A percentile compares a stretch with the other conserved stretches of the same genome.
Conservation (phyloP, 2,888 invertebrate species). For the Archaeoteleia sp. region DNA sequence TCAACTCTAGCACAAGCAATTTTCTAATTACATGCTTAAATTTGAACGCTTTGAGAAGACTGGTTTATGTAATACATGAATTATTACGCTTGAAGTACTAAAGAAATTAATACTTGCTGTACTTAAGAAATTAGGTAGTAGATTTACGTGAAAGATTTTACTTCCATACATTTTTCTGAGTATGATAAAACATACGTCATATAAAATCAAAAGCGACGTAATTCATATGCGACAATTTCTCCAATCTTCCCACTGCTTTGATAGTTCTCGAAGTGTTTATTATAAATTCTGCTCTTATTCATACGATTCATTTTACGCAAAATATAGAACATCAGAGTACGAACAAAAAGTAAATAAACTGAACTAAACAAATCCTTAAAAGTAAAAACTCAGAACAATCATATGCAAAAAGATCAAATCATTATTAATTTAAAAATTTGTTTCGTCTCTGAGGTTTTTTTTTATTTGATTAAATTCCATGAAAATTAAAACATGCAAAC, state of each 20-base stretch:
- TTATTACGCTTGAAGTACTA: too few relatives aligned
- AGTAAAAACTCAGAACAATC: slow-evolving; percentile 16
- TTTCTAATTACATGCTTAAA: slow-evolving; percentile 68
- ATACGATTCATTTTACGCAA: slow-evolving; percentile 22
- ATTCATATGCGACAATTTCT: too few relatives aligned
- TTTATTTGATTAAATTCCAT: slow-evolving; percentile 3
- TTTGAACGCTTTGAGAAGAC: slow-evolving; percentile 31
- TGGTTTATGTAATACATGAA: too few relatives aligned
- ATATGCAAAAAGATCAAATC: neutral
- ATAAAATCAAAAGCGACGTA: too few relatives aligned
- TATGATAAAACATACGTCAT: too few relatives aligned
- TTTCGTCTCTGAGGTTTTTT: slow-evolving; percentile 4
- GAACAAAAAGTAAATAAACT: slow-evolving; percentile 22
- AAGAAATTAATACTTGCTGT: too few relatives aligned
- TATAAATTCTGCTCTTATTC: slow-evolving; percentile 21
- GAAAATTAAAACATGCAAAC: slow-evolving; percentile 59
- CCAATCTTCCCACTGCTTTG: too few relatives aligned
- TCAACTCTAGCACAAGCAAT: slow-evolving; percentile 73
- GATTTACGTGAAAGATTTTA: too few relatives aligned
- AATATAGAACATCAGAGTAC: slow-evolving; percentile 22
- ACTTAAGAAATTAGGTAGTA: too few relatives aligned
- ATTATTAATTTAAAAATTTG: slow-evolving; percentile 7
- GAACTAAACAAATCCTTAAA: slow-evolving; percentile 18
- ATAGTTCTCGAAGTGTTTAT: neutral
- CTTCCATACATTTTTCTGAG: too few relatives aligned